phyloP scores from a whole-genome alignment of 2,888 invertebrate species.

The Slavum lentiscoides region DNA sequence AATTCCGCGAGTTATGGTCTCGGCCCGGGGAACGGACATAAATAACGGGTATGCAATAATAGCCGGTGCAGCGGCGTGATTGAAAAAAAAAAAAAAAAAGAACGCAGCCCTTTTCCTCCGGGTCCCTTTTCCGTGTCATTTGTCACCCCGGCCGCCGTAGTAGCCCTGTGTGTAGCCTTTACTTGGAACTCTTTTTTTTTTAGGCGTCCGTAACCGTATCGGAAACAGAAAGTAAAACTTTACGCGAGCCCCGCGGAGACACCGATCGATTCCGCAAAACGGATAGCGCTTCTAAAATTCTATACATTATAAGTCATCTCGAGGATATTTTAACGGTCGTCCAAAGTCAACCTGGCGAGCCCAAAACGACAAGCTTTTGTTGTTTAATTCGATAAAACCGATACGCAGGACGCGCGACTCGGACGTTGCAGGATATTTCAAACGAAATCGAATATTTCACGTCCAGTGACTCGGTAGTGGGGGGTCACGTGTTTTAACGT shows the following conservation, averaged over 20 bases:
- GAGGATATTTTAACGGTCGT: no score
- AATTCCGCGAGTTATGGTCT: conserved; percentile 43
- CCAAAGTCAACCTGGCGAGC: no score
- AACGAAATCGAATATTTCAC: no score
- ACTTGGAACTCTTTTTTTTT: conserved; percentile 49
- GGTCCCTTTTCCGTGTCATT: conserved; percentile 49
- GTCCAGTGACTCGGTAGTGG: no score
- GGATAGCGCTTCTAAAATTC: no score
- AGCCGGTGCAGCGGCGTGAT: conserved; percentile 38
- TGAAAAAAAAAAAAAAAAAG: conserved; percentile 44
- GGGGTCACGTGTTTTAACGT: no score
- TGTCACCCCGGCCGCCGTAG: conserved; percentile 24
- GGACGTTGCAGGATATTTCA: no score
- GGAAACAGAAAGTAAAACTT: conserved; percentile 39
- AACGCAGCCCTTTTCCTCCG: conserved; percentile 30
- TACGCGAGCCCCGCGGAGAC: conserved; percentile 37
- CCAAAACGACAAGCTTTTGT: no score
- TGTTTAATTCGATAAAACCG: no score
- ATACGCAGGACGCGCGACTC: no score
- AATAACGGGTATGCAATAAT: conserved; percentile 53
- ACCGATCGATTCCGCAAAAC: conserved; percentile 30
- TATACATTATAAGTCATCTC: no score
- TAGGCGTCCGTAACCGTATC: conserved; percentile 40
- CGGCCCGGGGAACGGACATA: conserved; percentile 38
- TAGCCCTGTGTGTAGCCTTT: neutral